phyloP scores from a whole-genome alignment of 2,888 invertebrate species.

The Metopia argyrocephala region DNA sequence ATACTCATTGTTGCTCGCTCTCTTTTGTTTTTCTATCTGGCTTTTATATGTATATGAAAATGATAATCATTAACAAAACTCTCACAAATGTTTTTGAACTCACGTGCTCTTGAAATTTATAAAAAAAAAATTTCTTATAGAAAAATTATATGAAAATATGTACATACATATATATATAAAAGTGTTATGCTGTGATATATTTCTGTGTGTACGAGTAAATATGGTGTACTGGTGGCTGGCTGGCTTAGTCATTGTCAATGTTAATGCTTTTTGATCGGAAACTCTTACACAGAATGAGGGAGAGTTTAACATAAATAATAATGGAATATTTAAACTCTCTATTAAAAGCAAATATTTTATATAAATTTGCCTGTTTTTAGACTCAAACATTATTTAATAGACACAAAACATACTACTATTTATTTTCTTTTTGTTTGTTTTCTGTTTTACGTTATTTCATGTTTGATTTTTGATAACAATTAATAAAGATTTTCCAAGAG shows the following conservation, averaged over 20 bases:
- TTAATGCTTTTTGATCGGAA: slow-evolving; percentile 39
- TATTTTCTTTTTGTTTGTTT: no score
- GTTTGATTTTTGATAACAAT: no score
- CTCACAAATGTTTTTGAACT: slow-evolving; percentile 43
- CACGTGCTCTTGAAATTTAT: slow-evolving; percentile 63
- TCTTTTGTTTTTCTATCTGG: not conserved
- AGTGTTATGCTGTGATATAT: no score
- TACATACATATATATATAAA: not conserved
- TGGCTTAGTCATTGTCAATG: slow-evolving; percentile 56
- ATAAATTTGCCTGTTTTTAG: slow-evolving; percentile 2
- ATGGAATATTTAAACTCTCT: not conserved
- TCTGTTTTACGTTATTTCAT: no score
- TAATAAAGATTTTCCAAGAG: no score
- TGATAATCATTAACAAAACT: not conserved
- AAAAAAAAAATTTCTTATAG: not conserved
- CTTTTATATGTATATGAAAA: not conserved
- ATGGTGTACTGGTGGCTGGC: not conserved
- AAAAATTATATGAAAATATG: no score
- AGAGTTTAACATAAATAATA: not conserved
- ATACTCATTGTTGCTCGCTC: slow-evolving; percentile 18
- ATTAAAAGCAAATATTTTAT: not conserved
- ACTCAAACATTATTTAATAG: slow-evolving; percentile 25
- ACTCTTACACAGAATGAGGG: not conserved
- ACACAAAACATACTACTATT: no score
- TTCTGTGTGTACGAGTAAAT: not conserved